Conservation (phyloP, 2,797 vertebrate species). For the Brachyalestes nurse region DNA sequence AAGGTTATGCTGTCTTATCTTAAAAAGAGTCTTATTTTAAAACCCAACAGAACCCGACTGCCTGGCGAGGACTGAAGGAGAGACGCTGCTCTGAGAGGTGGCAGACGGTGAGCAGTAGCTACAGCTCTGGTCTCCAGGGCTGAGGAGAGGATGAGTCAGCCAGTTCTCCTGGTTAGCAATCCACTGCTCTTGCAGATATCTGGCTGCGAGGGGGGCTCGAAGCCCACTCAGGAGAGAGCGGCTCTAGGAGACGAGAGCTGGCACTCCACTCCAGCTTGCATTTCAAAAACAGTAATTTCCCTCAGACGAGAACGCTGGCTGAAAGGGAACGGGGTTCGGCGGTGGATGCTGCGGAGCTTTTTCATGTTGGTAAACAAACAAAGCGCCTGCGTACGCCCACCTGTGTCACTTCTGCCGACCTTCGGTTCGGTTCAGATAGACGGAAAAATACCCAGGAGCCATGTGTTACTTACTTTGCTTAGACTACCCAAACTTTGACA, state of each 20-base stretch:
- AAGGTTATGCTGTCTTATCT: too few species aligned
- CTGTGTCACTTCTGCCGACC: background rate
- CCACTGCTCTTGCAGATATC: slow-evolving; percentile 1
- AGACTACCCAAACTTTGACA: background rate
- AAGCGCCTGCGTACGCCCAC: slow-evolving; percentile 17
- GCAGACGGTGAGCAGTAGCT: slow-evolving; percentile 29
- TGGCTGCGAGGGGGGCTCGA: slow-evolving; percentile 15
- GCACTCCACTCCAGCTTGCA: background rate
- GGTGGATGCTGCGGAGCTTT: slow-evolving; percentile 7
- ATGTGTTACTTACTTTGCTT: background rate
- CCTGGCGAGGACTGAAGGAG: background rate
- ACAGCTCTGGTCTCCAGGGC: slow-evolving; percentile 23
- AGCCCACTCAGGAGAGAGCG: slow-evolving; percentile 6
- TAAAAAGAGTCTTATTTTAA: background rate
- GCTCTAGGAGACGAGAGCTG: slow-evolving; percentile 14
- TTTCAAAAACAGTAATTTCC: slow-evolving; percentile 10
- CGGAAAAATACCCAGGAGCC: slow-evolving; percentile 7
- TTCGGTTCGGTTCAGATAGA: background rate
- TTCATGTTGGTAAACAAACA: slow-evolving; percentile 19
- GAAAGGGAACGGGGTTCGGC: slow-evolving; percentile 1
- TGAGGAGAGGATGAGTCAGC: slow-evolving; percentile 48
- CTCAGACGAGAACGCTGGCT: slow-evolving; percentile 33
- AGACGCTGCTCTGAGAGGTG: slow-evolving; percentile 17
- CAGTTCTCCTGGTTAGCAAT: slow-evolving; percentile 23
- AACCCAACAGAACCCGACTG: slow-evolving; percentile 15